Evolutionary conservation across 2,888 invertebrate species (phyloP), one percentile per base, ranked within the genome.

Genomic region (Epiblema foenella): DNA sequence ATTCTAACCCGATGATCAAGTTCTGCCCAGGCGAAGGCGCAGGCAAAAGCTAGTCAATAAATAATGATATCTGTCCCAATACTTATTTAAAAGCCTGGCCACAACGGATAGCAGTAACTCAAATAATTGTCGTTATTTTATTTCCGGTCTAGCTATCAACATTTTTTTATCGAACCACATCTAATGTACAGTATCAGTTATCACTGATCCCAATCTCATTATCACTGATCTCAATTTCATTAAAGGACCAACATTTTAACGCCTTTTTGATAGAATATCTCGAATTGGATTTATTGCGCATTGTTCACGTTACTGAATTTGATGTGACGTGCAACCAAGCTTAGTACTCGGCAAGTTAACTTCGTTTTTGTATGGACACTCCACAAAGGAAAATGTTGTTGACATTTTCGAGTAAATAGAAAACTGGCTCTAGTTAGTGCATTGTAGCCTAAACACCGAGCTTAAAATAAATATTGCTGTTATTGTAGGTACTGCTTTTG

Each of bases 311-410:
- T 18, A n/a, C 51, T 49, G 17, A 49, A 62, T 49, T n/a, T 51
- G 62, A 62, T 51, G 62, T 33, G 52, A 64, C 51, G 52, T 33
- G 33, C 52, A 39, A 15, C 63, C 37, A 20, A 20, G 51, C 52
- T n/a, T 39, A 15, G 51, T 52, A 29, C 42, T 59, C 12, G 11
- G 62, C 18, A 24, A 64, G 24, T n/a, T 24, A 24, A 64, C 52
- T 37, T 64, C 24, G 39, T 39, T 64, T 51, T 64, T 39, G 20
- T 18, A 3, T n/a, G 15, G 37, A 39, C 54, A 20, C 20, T 51
- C 39, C 20, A 39, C 64, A 54, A 54, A 64, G 52, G 12, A 51
- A 37, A 39, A 20, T 15, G 17, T 33, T 29, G 33, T 51, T 63
- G 63, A 18, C 33, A 64, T 64, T 64, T 54, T 63, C 51, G 12